Evolutionary conservation across 2,888 invertebrate genomes (phyloP).

Genomic region (Limnephilus auricula): DNA sequence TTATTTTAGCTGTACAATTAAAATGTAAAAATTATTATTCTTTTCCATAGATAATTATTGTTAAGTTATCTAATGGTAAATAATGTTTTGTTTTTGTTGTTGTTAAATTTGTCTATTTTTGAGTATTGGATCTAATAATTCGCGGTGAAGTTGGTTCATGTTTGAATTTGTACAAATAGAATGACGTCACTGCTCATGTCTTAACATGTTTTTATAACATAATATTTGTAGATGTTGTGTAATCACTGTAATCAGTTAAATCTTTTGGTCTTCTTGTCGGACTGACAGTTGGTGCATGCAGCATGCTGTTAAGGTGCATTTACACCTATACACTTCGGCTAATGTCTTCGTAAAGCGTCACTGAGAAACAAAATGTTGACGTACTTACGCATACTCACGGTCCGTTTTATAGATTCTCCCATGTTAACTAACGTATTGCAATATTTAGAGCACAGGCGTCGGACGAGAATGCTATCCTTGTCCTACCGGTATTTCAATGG

Average conservation of each 20-base stretch:
- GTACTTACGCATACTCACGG: too few relatives aligned
- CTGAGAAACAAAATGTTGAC: too few relatives aligned
- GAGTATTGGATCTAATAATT: neutral
- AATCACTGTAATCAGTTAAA: neutral
- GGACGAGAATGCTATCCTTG: too few relatives aligned
- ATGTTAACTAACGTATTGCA: too few relatives aligned
- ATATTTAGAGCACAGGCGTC: too few relatives aligned
- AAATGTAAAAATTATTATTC: neutral
- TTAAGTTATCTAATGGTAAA: neutral
- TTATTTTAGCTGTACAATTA: neutral
- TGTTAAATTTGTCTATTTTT: neutral
- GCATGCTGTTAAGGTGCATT: too few relatives aligned
- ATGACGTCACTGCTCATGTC: neutral
- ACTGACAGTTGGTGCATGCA: too few relatives aligned
- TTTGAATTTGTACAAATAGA: neutral
- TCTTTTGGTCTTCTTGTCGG: too few relatives aligned
- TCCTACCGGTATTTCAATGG: too few relatives aligned
- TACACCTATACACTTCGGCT: too few relatives aligned
- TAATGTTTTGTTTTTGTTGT: neutral
- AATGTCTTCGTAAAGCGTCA: too few relatives aligned
- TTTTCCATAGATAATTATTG: neutral
- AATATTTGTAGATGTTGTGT: neutral
- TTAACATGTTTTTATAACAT: neutral
- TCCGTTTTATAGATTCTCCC: too few relatives aligned
- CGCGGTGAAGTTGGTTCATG: neutral